Evolutionary conservation across 2,113 vertebrate genomes (phyloP), one percentile per base, ranked within the genome.

Genomic region (Australoheros scitulus): DNA sequence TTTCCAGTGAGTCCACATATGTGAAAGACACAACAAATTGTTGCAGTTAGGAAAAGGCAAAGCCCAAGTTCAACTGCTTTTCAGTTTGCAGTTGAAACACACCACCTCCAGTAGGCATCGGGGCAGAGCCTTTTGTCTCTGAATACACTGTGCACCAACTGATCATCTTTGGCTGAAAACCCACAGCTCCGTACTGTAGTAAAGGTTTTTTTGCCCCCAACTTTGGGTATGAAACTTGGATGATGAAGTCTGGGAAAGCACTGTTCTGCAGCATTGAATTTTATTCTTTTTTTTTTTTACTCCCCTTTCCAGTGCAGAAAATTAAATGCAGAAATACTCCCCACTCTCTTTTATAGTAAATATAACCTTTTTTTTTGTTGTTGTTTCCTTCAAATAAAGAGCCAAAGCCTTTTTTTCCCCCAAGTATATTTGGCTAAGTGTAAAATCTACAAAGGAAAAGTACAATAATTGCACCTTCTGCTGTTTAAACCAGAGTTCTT

Each of bases 11-110:
- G 70, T 83, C 75, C 32, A 29, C 55, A 24, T 78, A 56, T 29
- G 18, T 88, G 81, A 90, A 85, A 84, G 83, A 86, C 64, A 63
- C 29, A 70, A 79, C 61, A 58, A 68, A 77, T 9, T 78, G 75
- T 84, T 60, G 70, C 38, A 55, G 55, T 55, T 60, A 76, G 24
- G 55, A 83, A 83, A 84, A 79, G 59, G 52, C 15, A 43, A 14
- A 89, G 61, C 60, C 64, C 34, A 26, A 74, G 41, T 65, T 87
- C 18, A 85, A 26, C 32, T 56, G 29, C 56, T 81, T 72, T 4
- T 55, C 61, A 55, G 22, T 34, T 32, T 79, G 77, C 56, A 76
- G 43, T 56, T 82, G 38, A 61, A 87, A 70, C 36, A 6, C 18
- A 52, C 57, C 76, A 60, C 80, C 43, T 81, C 34, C 64, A 15